Percentiles rank a stretch among this genome's conserved stretches.
These are phyloP conservation scores for Dermatemys mawii DNA, from an alignment of 2,113 vertebrate genomes.

Conservation along the genomic window DNA sequence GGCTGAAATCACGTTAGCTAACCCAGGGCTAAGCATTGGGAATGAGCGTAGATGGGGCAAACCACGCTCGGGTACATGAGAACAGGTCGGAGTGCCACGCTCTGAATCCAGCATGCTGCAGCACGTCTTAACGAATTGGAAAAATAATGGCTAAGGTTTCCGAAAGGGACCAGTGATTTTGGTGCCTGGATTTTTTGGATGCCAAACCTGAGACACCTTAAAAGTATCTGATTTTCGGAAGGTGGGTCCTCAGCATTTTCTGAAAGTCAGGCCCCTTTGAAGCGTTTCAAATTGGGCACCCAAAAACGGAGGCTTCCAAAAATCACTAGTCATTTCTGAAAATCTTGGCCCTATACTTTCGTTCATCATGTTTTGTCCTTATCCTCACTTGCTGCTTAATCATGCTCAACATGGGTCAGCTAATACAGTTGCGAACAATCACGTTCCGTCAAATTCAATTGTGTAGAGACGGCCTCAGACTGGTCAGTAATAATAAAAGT, in stretches of 20 bases:
- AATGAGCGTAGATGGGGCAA: background rate
- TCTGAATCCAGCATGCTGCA: background rate
- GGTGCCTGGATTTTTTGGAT: background rate
- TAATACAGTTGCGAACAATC: rapidly evolving
- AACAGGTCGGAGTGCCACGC: background rate
- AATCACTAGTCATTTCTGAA: background rate
- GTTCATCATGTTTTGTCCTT: background rate
- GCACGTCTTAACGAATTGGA: background rate
- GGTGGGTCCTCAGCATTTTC: background rate
- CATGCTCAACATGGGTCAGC: rapidly evolving
- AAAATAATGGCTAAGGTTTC: background rate
- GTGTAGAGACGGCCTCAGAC: background rate
- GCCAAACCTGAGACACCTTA: background rate
- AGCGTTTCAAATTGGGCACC: rapidly evolving
- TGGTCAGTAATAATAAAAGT: rapidly evolving
- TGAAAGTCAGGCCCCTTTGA: rapidly evolving
- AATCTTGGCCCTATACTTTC: background rate
- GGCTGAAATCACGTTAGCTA: background rate
- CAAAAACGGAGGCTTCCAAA: background rate
- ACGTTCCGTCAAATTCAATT: rapidly evolving
- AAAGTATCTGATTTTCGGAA: background rate
- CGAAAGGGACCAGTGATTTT: background rate
- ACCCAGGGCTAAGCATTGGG: background rate
- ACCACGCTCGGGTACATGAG: background rate
- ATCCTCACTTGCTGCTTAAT: rapidly evolving